Conservation (phyloP, 2,113 vertebrate genomes). For the Dendrocopos noguchii region DNA sequence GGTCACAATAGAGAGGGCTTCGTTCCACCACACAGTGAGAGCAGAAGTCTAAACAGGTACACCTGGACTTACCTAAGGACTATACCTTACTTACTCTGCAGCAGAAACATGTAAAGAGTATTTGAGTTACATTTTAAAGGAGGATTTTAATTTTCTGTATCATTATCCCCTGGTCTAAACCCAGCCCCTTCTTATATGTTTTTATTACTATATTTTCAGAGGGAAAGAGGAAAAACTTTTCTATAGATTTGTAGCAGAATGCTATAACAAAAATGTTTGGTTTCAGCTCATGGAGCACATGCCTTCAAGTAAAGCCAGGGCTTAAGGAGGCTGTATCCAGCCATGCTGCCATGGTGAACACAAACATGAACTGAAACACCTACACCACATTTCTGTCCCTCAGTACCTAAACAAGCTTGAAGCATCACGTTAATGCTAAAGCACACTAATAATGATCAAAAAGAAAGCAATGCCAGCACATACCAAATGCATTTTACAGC, state of each 20-base stretch:
- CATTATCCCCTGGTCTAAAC: background rate
- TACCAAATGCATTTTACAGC: background rate
- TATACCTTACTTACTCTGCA: background rate
- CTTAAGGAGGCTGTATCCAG: rapidly evolving
- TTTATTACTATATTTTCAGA: background rate
- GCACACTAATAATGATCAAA: background rate
- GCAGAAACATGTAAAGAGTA: background rate
- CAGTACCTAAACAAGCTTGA: background rate
- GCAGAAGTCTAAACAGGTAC: background rate
- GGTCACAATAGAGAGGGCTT: rapidly evolving
- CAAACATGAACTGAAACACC: background rate
- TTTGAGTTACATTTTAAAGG: background rate
- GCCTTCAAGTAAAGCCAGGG: background rate
- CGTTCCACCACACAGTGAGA: background rate
- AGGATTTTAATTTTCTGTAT: background rate
- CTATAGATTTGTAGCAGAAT: background rate
- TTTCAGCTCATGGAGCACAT: background rate
- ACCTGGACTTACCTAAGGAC: background rate
- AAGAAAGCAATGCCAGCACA: background rate
- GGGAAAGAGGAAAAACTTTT: background rate
- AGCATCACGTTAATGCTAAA: background rate
- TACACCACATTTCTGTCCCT: rapidly evolving
- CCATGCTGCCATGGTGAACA: background rate
- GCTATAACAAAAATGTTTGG: rapidly evolving
- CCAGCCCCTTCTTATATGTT: background rate